Base-by-base conservation (phyloP, 2,888 invertebrate species). In the Volucella inanis region DNA sequence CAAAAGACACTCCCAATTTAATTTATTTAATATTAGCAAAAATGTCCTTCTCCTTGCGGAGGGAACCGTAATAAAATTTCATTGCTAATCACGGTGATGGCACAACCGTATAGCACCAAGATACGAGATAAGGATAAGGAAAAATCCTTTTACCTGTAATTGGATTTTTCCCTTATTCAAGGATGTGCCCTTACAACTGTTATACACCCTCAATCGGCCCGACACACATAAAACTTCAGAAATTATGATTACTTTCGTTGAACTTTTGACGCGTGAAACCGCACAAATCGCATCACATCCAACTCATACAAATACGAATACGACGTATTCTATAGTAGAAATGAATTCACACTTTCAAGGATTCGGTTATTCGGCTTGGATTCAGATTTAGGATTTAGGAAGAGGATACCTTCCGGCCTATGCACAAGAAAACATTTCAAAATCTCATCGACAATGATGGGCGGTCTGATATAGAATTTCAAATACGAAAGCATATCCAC, bases 111-210 rank as follows among this genome's bases (percentile, higher is more conserved):
- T 39, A 12, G 14, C 14, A 68, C 52, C 54, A 14, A 64, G 67
- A 83, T 83, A 72, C 54, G 18, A 64, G 67, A 83, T 83, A 72
- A 54, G 77, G 77, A 83, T 83, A 77, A 72, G 67, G 64, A 54
- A 83, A 83, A 78, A 83, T 83, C 83, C 83, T 78, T 83, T 83
- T 83, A 83, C 78, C 83, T 83, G 77, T 83, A 83, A 83, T 83
- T 83, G 83, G 83, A 83, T 83, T 78, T 77, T 55, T 81, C 41
- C 50, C 52, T 78, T 49, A 54, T 38, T 55, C 45, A 81, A 57
- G 49, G 57, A 57, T 59, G 8, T 18, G 8, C 11, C 0, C 10
- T 8, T 31, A 41, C 15, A 50, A 11, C 6, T 2, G 41, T 10
- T 2, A 49, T 41, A 43, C 47, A 15, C 10, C 1, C 49, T n/a